These are phyloP conservation scores for Coracopsis vasa DNA, from an alignment of 2,113 vertebrate genomes.

Conservation along the genomic window DNA sequence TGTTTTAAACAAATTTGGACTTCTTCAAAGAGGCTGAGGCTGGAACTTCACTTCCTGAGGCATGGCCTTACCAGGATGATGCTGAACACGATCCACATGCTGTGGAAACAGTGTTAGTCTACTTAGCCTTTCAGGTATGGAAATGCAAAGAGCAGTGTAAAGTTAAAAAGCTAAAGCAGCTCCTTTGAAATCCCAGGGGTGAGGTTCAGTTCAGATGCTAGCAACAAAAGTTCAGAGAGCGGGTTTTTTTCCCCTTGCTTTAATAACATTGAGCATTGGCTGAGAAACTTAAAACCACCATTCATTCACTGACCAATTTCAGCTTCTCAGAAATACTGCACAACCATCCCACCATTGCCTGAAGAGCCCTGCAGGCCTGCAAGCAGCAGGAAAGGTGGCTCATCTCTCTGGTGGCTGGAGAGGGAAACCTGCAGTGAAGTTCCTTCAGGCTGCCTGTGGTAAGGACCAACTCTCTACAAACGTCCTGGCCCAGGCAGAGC, in stretches of 20 bases:
- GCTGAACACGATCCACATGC: rapidly evolving
- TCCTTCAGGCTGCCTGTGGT: background rate
- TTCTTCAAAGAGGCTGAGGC: background rate
- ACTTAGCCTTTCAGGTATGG: background rate
- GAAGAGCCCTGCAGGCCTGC: background rate
- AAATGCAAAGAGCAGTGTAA: background rate
- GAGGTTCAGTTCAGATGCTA: background rate
- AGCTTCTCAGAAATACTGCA: background rate
- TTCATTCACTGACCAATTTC: background rate
- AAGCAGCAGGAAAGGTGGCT: background rate
- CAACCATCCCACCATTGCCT: background rate
- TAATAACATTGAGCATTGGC: background rate
- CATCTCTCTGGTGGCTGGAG: background rate
- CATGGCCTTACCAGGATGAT: background rate
- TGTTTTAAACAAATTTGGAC: background rate
- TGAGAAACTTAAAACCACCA: background rate
- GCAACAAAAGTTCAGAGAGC: background rate
- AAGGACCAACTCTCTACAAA: background rate
- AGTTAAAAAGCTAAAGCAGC: slow-evolving; percentile 11
- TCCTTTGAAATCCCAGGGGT: slow-evolving; percentile 19
- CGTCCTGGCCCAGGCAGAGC: background rate
- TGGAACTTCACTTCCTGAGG: background rate
- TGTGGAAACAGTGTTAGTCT: background rate
- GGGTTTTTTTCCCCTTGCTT: background rate
- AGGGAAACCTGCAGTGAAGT: rapidly evolving